Evolutionary conservation across 2,888 invertebrate genomes (phyloP).

Genomic region (Herminia tarsipennalis): DNA sequence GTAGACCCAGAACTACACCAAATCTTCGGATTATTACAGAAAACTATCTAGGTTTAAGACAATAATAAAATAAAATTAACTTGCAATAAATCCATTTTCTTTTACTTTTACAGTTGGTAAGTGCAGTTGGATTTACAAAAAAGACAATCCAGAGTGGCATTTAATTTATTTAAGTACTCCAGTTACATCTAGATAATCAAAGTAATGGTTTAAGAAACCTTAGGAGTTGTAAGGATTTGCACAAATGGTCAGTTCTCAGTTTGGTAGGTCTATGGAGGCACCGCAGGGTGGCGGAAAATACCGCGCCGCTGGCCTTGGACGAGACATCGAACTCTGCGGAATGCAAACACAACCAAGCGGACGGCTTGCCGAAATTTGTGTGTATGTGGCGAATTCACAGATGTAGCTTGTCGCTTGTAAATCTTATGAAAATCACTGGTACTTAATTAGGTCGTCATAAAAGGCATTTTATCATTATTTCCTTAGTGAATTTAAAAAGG

Average conservation of each 20-base stretch:
- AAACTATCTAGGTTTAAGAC: no score
- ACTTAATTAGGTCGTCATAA: no score
- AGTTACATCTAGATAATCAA: not conserved
- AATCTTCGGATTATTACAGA: no score
- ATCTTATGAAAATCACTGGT: conserved; percentile 3
- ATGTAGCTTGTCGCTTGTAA: conserved; percentile 21
- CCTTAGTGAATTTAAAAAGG: not conserved
- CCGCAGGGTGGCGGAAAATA: conserved; percentile 54
- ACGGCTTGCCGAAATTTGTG: conserved; percentile 68
- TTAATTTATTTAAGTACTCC: not conserved
- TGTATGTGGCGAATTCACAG: conserved; percentile 40
- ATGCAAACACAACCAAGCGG: conserved; percentile 72
- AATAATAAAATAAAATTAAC: no score
- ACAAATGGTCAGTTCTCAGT: conserved; percentile 43
- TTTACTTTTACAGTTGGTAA: no score
- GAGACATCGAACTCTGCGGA: conserved; percentile 76
- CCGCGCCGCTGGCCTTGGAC: conserved; percentile 65
- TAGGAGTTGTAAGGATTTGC: conserved; percentile 20
- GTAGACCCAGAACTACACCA: not conserved
- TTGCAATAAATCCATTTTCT: no score
- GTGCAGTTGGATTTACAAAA: no score
- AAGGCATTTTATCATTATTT: not conserved
- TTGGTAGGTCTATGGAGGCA: conserved; percentile 58
- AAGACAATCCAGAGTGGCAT: no score
- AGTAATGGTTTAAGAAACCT: not conserved